Conservation (phyloP, 2,797 vertebrate species). For the Microctenopoma stevenorrisi region DNA sequence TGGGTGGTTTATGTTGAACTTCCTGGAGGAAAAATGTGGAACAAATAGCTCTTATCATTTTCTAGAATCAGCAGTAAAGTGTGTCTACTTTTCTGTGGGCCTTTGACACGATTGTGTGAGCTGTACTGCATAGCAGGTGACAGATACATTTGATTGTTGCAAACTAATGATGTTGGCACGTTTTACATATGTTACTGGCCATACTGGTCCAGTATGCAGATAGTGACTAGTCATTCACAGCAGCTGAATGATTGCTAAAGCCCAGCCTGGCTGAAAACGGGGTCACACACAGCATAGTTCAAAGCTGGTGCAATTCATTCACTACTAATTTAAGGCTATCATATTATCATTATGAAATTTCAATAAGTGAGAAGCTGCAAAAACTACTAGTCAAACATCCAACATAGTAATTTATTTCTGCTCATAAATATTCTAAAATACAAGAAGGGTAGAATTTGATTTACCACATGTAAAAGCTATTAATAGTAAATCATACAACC, state of each 20-base stretch:
- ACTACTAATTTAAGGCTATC: neutral
- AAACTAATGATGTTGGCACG: conserved; percentile 10
- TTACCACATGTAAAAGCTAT: too few species aligned
- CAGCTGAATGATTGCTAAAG: conserved; percentile 9
- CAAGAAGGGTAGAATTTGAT: too few species aligned
- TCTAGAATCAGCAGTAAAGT: neutral
- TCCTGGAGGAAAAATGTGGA: conserved; percentile 3
- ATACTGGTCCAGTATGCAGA: conserved; percentile 2
- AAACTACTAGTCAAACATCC: too few species aligned
- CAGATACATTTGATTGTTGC: conserved; percentile 6
- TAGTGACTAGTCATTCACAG: conserved; percentile 10
- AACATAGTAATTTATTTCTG: too few species aligned
- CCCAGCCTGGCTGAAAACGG: conserved; percentile 4
- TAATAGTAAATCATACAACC: too few species aligned
- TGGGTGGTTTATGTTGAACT: neutral
- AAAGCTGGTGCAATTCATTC: conserved; percentile 8
- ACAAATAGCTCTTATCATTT: neutral
- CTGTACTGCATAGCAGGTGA: neutral
- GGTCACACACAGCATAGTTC: conserved; percentile 1
- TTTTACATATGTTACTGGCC: conserved; percentile 7
- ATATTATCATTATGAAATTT: too few species aligned
- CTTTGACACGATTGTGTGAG: neutral
- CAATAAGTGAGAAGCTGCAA: too few species aligned
- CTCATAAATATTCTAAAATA: too few species aligned
- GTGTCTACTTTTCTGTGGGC: neutral